Evolutionary conservation across 2,113 vertebrate genomes (phyloP), one percentile per base, ranked within the genome.

Genomic region (Hippocampus barbouri): DNA sequence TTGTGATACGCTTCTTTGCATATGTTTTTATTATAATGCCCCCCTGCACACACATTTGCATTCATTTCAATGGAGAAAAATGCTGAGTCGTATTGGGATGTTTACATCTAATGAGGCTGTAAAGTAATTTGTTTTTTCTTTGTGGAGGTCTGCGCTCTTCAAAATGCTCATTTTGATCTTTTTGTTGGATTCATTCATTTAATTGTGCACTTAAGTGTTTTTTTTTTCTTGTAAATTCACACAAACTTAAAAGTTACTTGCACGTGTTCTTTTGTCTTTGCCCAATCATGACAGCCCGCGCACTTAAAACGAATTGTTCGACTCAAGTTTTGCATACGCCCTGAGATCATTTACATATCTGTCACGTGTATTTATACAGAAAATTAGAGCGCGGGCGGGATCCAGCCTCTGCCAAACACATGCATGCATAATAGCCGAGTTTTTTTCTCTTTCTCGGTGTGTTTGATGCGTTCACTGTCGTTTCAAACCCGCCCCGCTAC

Each of bases 371-470:
- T 68, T 68, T 56, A 68, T 68, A 56, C 51, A 15, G 49, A 11
- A 38, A 68, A 68, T 54, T 56, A 20, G 30, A 56, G 51, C 43
- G n/a, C 64, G 21, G 30, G 27, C 27, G 30, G 27, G 66, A n/a
- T 53, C 5, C 25, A 38, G 49, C 21, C 51, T 14, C 49, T 23
- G 49, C 49, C 49, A 68, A 68, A 56, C 49, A 56, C 66, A 56
- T 40, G 64, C 43, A 49, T 47, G 43, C 64, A 66, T 66, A 66
- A 66, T 66, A 54, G 51, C 30, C 49, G 25, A 25, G 25, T 66
- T 25, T 66, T 47, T 66, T 34, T 16, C 12, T 66, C 14, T 25
- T n/a, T 45, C 66, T 34, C 25, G 12, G 16, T n/a, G 43, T 14
- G 30, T 34, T 49, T 49, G 43, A 66, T 66, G 43, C 23, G n/a